A percentile compares a stretch with the other conserved stretches of the same genome.
Evolutionary conservation across 2,888 invertebrate genomes (phyloP).

Genomic region (Coenonympha arcania): DNA sequence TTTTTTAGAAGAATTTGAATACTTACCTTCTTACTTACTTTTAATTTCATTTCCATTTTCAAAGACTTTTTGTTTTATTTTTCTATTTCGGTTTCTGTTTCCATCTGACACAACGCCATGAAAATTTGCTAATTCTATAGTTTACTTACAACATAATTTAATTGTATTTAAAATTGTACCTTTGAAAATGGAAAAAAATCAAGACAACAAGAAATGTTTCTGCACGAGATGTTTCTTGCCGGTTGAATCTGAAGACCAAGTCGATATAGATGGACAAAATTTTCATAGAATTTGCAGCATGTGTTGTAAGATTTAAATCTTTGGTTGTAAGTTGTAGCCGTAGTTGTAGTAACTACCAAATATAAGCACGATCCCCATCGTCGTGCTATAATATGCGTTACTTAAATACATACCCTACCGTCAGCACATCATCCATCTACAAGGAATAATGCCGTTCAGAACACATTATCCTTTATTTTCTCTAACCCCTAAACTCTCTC

Average conservation of each 20-base stretch:
- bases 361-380: too few species aligned
- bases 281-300: conserved; percentile 60
- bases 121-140: conserved; percentile 43
- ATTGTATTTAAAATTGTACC: conserved; percentile 15
- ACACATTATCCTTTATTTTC: too few species aligned
- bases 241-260: conserved; percentile 49
- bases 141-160: background rate
- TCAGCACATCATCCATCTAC: too few species aligned
- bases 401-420: too few species aligned
- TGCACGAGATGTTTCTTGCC: conserved; percentile 63
- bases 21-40: too few species aligned
- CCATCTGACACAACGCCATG: conserved; percentile 44
- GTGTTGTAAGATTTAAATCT: conserved; percentile 53
- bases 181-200: conserved; percentile 45
- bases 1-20: background rate
- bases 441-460: too few species aligned
- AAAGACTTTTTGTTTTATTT: conserved; percentile 31
- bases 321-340: background rate
- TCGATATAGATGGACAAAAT: conserved; percentile 58
- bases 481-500: too few species aligned
- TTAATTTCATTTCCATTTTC: background rate
- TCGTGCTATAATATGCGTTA: too few species aligned
- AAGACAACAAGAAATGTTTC: conserved; percentile 58
- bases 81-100: conserved; percentile 32
- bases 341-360: too few species aligned